These are phyloP conservation scores for Synaphobranchus kaupii DNA, from an alignment of 2,797 vertebrate genomes.

Conservation along the genomic window DNA sequence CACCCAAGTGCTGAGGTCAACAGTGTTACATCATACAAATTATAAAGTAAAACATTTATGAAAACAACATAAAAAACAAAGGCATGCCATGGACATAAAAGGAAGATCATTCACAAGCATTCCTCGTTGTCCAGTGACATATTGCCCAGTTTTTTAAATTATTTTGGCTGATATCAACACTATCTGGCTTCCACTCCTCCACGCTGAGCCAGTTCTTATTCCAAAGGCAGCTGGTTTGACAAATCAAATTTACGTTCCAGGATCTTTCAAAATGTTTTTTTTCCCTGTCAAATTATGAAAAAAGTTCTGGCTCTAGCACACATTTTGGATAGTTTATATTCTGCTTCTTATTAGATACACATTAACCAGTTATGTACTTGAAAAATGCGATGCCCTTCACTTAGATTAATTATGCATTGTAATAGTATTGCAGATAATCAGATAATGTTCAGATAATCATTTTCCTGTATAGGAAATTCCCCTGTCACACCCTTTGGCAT, in stretches of 20 bases:
- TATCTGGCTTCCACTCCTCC: neutral
- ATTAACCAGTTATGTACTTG: neutral
- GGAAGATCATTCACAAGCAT: neutral
- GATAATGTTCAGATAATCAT: neutral
- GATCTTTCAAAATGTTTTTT: neutral
- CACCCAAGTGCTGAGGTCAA: neutral
- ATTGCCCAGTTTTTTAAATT: neutral
- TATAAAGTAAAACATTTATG: neutral
- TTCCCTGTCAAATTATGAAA: neutral
- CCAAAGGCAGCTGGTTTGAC: neutral
- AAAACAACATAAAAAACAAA: neutral
- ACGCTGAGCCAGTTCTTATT: neutral
- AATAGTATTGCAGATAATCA: neutral
- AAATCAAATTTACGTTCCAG: slow-evolving; percentile 2
- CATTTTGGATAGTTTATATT: neutral
- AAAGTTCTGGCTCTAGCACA: neutral
- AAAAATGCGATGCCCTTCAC: neutral
- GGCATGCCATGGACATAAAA: neutral
- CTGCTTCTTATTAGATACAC: neutral
- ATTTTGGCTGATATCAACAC: neutral
- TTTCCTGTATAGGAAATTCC: neutral
- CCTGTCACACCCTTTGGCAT: neutral
- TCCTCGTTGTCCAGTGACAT: neutral
- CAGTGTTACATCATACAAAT: neutral
- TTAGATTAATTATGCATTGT: neutral